Evolutionary conservation across 2,797 vertebrate genomes (phyloP), one percentile per base, ranked within the genome.

Genomic region (Mallotus villosus): DNA sequence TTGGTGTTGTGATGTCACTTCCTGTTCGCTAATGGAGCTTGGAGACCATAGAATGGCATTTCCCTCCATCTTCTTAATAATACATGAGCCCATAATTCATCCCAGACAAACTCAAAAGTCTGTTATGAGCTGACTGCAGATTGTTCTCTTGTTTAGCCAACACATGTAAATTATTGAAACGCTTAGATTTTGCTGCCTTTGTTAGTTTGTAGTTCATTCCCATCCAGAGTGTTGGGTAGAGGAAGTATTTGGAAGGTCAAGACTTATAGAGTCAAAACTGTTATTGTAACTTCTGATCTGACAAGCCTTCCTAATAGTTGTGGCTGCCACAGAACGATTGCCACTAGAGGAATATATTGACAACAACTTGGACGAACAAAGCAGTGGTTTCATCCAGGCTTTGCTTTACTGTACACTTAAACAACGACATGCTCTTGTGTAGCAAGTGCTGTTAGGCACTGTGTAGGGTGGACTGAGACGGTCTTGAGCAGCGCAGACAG

Each of bases 61-160:
- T 24, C 49, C 59, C 49, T 77, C 63, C 60, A n/a, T 73, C 51
- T 16, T 59, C 73, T 78, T 74, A 73, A 58, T 74, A 55, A 68
- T 68, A 17, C 67, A 68, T 32, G 34, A 65, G 59, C 58, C 61
- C 8, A 65, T 49, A 66, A 25, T 2, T 71, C 25, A 70, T 63
- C 60, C 37, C 79, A 74, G 79, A 58, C 71, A 72, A 67, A 71
- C 22, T 81, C 49, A 74, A 80, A 81, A 84, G 41, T 64, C 68
- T 68, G 19, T 82, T 81, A 64, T 80, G 75, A 11, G 0, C 71
- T 71, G 57, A 66, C 57, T 58, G 67, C 67, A 65, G 59, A 65
- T 76, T 82, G 53, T 67, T 80, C 41, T 60, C 71, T 63, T 37
- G 5, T 61, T 49, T 29, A 22, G 24, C 27, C 63, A 63, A 14